Base-by-base conservation (phyloP, 2,888 invertebrate genomes). In the Tetragonula carbonaria region DNA sequence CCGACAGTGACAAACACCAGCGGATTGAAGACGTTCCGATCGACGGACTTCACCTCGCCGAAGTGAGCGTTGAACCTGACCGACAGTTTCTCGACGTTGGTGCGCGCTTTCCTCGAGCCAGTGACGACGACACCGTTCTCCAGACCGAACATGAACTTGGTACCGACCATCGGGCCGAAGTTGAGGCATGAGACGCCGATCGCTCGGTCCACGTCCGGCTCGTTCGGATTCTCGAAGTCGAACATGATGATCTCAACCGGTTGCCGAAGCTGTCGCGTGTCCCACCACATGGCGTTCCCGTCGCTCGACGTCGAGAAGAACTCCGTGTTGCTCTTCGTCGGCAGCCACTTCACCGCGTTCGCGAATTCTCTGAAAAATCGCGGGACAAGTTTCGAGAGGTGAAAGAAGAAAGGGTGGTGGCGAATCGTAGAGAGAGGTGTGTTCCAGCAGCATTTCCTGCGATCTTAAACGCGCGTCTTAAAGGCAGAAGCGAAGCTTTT, bases 1-100 rank as follows among this genome's bases (percentile, higher is more conserved):
- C 99, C 99, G 5, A 99, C 96, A 0, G 98, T 98, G 63, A 99
- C 95, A 93, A 99, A 99, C 93, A 98, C 98, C 95, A 99, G 98
- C 0, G 98, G 96, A 94, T 98, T 98, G 51, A 97, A 97, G 2
- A 98, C 97, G 95, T 99, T 99, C 76, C 99, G 95, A 92, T 98
- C 97, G n/a, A 99, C 95, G 0, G 98, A 96, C 90, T 97, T 96
- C 1, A 99, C 97, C 0, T 98, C 98, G 0, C 99, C 99, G 74
- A 97, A 95, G 91, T 98, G 98, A 55, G 92, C 91, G 16, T 87
- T 90, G 82, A 93, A 93, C 75, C 89, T 89, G 4, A 86, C 95
- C n/a, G 96, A 96, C 91, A 98, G 96, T 94, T 97, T 97, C 92
- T 98, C 98, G 74, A 96, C 95, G 0, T 97, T 96, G 3, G 97